Base-by-base conservation (phyloP, 2,888 invertebrate genomes). In the Melangyna quadrimaculata region DNA sequence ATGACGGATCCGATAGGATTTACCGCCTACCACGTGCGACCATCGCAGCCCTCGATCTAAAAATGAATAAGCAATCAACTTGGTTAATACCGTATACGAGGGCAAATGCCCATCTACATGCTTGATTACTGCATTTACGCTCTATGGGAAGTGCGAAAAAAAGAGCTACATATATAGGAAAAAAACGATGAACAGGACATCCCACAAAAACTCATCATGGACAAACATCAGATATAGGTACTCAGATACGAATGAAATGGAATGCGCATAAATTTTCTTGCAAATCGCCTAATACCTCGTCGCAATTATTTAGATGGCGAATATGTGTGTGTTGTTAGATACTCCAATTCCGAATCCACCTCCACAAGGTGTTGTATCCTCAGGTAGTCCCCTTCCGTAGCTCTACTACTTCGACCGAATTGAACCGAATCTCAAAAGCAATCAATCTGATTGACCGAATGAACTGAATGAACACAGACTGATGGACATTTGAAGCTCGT, bases 21-120 rank as follows among this genome's bases (percentile, higher is more conserved):
- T 40, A 51, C 59, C 37, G 19, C 32, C 51, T 37, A 59, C 22
- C 24, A 61, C 9, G 40, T 59, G 55, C 40, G 61, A 27, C 78
- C 78, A 63, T 37, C n/a, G 27, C 57, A 70, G 24, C 32, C 70
- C 73, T 72, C 61, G 73, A 73, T 69, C 63, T 78, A 45, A 63
- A 69, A 83, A 83, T 78, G 78, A 83, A 83, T 83, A 83, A 73
- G 73, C 78, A 83, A 83, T 83, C 82, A 83, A 61, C 73, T 78
- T 70, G 57, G 69, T 78, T 83, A 83, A 83, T 78, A 78, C 73
- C 78, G 73, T 78, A n/a, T n/a, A 83, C 73, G 63, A 78, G 73
- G 63, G 78, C 63, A 78, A 72, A 78, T 73, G 72, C 45, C 78
- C 48, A 78, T 73, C 78, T 63, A 65, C 78, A 83, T 78, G 78